Evolutionary conservation across 2,888 invertebrate genomes (phyloP), one percentile per base, ranked within the genome.

Genomic region (Tachina fera): DNA sequence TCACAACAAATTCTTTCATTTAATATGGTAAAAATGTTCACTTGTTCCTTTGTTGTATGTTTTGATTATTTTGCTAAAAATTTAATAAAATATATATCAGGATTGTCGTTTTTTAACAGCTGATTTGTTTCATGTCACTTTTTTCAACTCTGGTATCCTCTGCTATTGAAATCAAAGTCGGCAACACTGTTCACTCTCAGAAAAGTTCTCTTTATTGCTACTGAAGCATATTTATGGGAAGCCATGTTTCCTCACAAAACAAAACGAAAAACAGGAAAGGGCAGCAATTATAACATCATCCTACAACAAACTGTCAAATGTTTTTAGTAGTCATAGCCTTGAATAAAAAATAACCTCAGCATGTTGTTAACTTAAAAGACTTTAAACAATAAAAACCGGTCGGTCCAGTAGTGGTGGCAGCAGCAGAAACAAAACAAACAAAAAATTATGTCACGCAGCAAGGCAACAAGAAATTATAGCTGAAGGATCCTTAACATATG

Each of bases 191-290:
- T 41, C 63, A 41, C 75, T 41, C 22, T 70, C 61, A 51, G 41
- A 16, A 70, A 77, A 71, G 8, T 14, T 41, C 16, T 47, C 67
- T 67, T 67, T 77, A 58, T 60, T 70, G 11, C 60, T 51, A 22
- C 43, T 61, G 43, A 61, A 78, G 61, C 13, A 61, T 68, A 70
- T 51, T 70, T 78, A 19, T 4, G 70, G 60, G 60, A 53, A 53
- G n/a, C 53, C n/a, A 10, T 2, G 19, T 43, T 71, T 56, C 16
- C 9, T 11, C 19, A 53, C 1, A 19, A 70, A 70, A 56, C 19
- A 41, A 41, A 51, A 31, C 1, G 6, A 6, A 31, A 31, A 31
- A 31, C 3, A 31, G 4, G 31, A 31, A 31, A 31, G 31, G 6
- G n/a, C 3, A 53, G 16, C 2, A 56, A 47, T 16, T 39, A 53